Base-by-base conservation (phyloP, 2,113 vertebrate genomes). In the Amphiprion percula region DNA sequence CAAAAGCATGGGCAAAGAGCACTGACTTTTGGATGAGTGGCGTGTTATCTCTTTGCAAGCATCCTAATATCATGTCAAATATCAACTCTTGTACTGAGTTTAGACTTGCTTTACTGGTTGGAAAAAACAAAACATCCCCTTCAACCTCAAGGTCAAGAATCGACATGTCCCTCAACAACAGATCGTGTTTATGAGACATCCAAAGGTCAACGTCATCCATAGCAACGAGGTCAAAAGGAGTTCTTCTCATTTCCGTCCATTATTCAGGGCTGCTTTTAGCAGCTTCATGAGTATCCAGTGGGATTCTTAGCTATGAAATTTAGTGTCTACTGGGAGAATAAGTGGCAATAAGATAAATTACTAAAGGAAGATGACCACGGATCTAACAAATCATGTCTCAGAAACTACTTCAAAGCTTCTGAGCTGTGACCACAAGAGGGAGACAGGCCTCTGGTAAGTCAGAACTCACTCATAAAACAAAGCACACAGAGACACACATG, bases 381-480 rank as follows among this genome's bases (percentile, higher is more conserved):
- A 33, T 33, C 33, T 6, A 54, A 33, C 8, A 0, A 19, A n/a
- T 37, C 47, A 50, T 17, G 16, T 50, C 24, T 68, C 10, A 41
- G 52, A 58, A 9, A 49, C 9, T 39, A 44, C 41, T 44, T 16
- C 53, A 17, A 21, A 24, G 33, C 6, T 37, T 44, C 46, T 75
- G 59, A 63, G 21, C 19, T 67, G 15, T 63, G 44, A 54, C 84
- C 88, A 90, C 81, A 60, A 88, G 88, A 83, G 86, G 88, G 84
- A 85, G 84, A 86, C 83, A 86, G 37, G 4, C 52, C 1, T 77
- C 68, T 30, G 46, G 46, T 53, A 55, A 23, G 55, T 9, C 33
- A 10, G 33, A 10, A 15, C 19, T 23, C 39, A 4, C 4, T 17
- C 60, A 39, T 46, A 19, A 28, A 39, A 17, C 23, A 46, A 53